Conservation (phyloP, 2,113 vertebrate species). For the Athene cunicularia region DNA sequence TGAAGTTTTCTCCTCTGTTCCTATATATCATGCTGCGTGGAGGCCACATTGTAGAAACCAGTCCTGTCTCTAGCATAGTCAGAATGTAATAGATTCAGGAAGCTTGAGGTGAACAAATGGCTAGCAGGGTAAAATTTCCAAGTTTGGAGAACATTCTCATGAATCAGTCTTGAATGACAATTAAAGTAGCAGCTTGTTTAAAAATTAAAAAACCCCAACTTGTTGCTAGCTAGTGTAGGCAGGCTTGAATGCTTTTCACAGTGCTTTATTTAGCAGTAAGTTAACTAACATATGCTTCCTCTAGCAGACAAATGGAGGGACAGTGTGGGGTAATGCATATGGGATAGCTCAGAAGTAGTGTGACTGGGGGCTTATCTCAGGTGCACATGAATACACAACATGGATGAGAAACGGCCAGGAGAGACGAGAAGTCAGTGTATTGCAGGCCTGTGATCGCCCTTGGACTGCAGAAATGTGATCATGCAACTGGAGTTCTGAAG, state of each 20-base stretch:
- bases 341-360: background rate
- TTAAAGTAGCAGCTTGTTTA: background rate
- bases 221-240: background rate
- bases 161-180: background rate
- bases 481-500: background rate
- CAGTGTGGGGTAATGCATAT: background rate
- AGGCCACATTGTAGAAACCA: background rate
- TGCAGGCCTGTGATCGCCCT: background rate
- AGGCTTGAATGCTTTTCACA: background rate
- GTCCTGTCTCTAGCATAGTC: background rate
- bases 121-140: background rate
- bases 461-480: fast-evolving
- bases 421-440: background rate
- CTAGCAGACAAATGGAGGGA: background rate
- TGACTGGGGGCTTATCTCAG: background rate
- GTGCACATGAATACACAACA: background rate
- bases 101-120: background rate
- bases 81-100: background rate
- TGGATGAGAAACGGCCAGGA: background rate
- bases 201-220: background rate
- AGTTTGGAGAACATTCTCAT: background rate
- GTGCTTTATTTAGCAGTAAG: background rate
- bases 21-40: background rate
- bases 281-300: background rate
- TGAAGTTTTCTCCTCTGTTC: background rate